phyloP scores from a whole-genome alignment of 1,140 invertebrate genomes.

The Hypothenemus hampei region DNA sequence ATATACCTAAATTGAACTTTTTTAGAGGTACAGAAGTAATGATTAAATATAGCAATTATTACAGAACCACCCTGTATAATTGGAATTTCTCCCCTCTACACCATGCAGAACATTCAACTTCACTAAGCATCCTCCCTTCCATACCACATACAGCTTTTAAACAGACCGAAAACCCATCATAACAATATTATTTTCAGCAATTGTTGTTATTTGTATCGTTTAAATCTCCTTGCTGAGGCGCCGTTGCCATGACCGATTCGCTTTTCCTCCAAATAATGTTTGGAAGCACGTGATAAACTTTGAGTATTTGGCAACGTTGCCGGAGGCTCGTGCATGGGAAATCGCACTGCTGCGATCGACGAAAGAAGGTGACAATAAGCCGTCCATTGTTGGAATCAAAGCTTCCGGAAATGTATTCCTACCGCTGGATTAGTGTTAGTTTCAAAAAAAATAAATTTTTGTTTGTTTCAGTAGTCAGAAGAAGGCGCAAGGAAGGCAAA shows the following conservation, averaged over 20 bases:
- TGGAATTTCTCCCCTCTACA: too few species aligned
- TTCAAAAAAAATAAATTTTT: constrained; percentile 1
- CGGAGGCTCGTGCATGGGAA: constrained; percentile 5
- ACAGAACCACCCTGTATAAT: too few species aligned
- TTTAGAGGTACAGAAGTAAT: too few species aligned
- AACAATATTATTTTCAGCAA: constrained; percentile 32
- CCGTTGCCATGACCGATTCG: neutral
- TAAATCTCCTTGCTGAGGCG: neutral
- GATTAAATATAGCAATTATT: too few species aligned
- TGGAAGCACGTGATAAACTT: neutral
- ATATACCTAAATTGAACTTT: too few species aligned
- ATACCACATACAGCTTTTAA: constrained; percentile 8
- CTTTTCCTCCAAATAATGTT: neutral
- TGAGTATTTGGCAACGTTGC: neutral
- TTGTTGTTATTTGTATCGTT: constrained; percentile 23
- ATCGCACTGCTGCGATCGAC: constrained; percentile 1
- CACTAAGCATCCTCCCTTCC: constrained; percentile 18
- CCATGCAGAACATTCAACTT: too few species aligned
- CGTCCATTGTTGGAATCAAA: constrained; percentile 4
- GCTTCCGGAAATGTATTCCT: constrained; percentile 8
- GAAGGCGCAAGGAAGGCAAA: constrained; percentile 77
- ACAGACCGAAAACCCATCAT: constrained; percentile 28
- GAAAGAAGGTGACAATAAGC: constrained; percentile 14
- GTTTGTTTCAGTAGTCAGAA: constrained; percentile 67
- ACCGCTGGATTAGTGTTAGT: too few species aligned